Percentiles rank a stretch among this genome's conserved stretches.
Conservation (phyloP, 2,113 vertebrate genomes). For the Hippopotamus amphibius region DNA sequence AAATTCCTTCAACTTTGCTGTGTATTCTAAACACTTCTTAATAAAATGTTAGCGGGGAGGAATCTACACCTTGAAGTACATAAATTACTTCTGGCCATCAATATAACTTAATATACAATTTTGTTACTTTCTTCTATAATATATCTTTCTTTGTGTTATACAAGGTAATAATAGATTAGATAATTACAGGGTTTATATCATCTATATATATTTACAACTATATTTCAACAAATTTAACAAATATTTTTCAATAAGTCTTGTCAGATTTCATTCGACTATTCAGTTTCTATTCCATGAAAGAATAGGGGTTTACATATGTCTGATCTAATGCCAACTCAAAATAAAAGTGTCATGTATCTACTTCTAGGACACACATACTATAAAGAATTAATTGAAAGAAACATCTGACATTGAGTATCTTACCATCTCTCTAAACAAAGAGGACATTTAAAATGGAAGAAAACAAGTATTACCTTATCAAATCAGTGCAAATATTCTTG, state of each 20-base stretch:
- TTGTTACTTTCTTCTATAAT: conserved; percentile 26
- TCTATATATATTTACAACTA: not conserved
- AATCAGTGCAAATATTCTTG: conserved; percentile 3
- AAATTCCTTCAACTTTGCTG: conserved; percentile 19
- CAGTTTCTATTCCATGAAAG: conserved; percentile 52
- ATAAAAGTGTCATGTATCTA: conserved; percentile 20
- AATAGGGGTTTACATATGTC: not conserved
- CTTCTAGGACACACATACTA: not conserved
- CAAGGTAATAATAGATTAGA: conserved; percentile 17
- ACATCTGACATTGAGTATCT: not conserved
- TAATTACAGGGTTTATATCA: conserved; percentile 49
- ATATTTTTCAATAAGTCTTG: not conserved
- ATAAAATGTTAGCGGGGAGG: not conserved
- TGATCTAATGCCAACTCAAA: conserved; percentile 51
- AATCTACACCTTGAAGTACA: not conserved
- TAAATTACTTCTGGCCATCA: not conserved
- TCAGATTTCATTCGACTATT: conserved; percentile 48
- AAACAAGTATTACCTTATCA: conserved; percentile 45
- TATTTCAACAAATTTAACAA: conserved; percentile 48
- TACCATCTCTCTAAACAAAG: conserved; percentile 45
- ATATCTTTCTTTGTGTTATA: not conserved
- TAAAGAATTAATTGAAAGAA: conserved; percentile 47
- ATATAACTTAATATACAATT: conserved; percentile 30
- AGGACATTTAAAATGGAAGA: conserved; percentile 34
- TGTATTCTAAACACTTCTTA: conserved; percentile 41